Conservation (phyloP, 2,113 vertebrate genomes). For the Phrynosoma blainvillii region DNA sequence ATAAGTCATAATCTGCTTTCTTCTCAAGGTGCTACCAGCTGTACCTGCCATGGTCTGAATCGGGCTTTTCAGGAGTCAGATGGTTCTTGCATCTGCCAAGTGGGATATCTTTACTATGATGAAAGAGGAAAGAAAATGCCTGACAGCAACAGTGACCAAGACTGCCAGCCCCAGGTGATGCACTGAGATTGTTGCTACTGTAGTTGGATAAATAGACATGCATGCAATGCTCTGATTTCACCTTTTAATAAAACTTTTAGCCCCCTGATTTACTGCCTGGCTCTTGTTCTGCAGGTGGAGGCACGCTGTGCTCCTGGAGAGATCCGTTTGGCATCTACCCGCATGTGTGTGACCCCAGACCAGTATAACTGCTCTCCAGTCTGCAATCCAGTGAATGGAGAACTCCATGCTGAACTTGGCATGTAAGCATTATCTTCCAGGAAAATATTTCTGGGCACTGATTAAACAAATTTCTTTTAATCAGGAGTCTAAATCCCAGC, state of each 20-base stretch:
- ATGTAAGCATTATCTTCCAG: conserved; percentile 79
- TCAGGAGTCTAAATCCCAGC: neutral
- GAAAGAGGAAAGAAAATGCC: conserved; percentile 80
- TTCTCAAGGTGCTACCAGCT: conserved; percentile 81
- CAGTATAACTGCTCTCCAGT: conserved; percentile 78
- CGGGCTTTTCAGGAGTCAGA: conserved; percentile 91
- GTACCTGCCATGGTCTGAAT: conserved; percentile 85
- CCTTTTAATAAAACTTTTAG: neutral
- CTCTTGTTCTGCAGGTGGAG: conserved; percentile 73
- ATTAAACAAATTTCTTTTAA: fast-evolving
- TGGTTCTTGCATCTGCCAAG: conserved; percentile 88
- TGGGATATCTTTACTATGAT: conserved; percentile 86
- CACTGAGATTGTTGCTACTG: fast-evolving
- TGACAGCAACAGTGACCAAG: conserved; percentile 78
- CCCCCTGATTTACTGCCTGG: neutral
- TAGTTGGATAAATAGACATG: neutral
- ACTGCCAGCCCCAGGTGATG: conserved; percentile 88
- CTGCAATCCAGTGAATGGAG: conserved; percentile 81
- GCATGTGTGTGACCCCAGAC: conserved; percentile 78
- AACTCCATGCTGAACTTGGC: conserved; percentile 83
- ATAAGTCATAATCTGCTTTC: neutral
- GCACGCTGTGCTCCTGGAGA: conserved; percentile 81
- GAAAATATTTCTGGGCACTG: neutral
- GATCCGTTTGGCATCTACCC: conserved; percentile 83
- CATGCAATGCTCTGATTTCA: neutral